Conservation (phyloP, 2,113 vertebrate genomes). For the Nettapus auritus region DNA sequence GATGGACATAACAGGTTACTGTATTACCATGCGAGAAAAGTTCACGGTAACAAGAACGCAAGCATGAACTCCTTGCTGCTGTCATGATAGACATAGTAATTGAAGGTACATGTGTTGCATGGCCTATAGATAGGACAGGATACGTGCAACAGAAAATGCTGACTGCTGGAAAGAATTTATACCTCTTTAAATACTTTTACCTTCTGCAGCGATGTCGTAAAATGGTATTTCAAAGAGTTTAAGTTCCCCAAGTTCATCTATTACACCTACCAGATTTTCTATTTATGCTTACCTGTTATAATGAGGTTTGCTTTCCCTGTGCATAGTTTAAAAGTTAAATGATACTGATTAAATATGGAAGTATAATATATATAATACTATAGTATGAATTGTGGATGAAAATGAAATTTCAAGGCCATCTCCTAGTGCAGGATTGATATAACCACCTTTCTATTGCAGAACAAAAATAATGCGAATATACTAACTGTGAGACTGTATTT, state of each 20-base stretch:
- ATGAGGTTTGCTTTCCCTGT: neutral
- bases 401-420: slow-evolving; percentile 3
- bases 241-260: neutral
- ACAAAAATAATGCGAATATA: neutral
- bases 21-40: neutral
- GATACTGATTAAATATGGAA: neutral
- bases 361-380: neutral
- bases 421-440: neutral
- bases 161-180: neutral
- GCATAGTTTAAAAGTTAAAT: neutral
- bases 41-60: neutral
- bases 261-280: neutral
- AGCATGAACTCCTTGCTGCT: neutral
- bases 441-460: neutral
- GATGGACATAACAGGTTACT: slow-evolving; percentile 52
- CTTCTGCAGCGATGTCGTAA: neutral
- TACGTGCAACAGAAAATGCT: neutral
- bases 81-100: neutral
- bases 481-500: neutral
- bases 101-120: neutral
- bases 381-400: neutral
- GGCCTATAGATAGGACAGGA: neutral
- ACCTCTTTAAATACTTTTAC: neutral
- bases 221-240: neutral
- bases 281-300: neutral